Evolutionary conservation across 2,888 invertebrate genomes (phyloP).

Genomic region (Diabrotica balteata): DNA sequence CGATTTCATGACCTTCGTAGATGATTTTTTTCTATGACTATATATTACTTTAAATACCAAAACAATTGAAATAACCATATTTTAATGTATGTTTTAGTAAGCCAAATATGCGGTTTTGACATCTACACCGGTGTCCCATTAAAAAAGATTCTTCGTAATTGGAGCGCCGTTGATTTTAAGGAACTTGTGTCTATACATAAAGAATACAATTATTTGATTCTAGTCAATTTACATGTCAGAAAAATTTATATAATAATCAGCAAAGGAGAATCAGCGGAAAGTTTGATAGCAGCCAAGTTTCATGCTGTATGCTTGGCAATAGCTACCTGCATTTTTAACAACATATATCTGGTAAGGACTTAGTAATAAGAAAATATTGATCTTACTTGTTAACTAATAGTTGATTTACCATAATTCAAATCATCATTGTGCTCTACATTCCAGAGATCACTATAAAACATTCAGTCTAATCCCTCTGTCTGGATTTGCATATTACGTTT

Average conservation of each 20-base stretch:
- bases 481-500: too few species aligned
- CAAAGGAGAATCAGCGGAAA: constrained; percentile 61
- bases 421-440: too few species aligned
- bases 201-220: constrained; percentile 64
- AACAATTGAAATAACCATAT: too few species aligned
- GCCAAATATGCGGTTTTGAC: constrained; percentile 67
- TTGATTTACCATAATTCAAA: too few species aligned
- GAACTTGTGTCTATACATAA: constrained; percentile 61
- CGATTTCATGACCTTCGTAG: too few species aligned
- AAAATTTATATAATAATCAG: constrained; percentile 67
- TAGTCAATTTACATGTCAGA: constrained; percentile 61
- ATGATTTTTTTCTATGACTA: too few species aligned
- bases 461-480: too few species aligned
- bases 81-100: constrained; percentile 60
- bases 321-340: constrained; percentile 55
- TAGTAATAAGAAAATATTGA: too few species aligned
- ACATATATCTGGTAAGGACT: constrained; percentile 50
- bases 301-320: constrained; percentile 69
- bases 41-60: too few species aligned
- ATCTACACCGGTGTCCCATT: constrained; percentile 69
- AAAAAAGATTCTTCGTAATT: constrained; percentile 43
- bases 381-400: too few species aligned
- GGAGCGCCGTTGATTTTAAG: constrained; percentile 54
- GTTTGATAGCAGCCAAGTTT: constrained; percentile 73
- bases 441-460: too few species aligned